Percentiles rank a stretch among this genome's conserved stretches.
Evolutionary conservation across 2,113 vertebrate species (phyloP).

Genomic region (Notiomystis cincta): DNA sequence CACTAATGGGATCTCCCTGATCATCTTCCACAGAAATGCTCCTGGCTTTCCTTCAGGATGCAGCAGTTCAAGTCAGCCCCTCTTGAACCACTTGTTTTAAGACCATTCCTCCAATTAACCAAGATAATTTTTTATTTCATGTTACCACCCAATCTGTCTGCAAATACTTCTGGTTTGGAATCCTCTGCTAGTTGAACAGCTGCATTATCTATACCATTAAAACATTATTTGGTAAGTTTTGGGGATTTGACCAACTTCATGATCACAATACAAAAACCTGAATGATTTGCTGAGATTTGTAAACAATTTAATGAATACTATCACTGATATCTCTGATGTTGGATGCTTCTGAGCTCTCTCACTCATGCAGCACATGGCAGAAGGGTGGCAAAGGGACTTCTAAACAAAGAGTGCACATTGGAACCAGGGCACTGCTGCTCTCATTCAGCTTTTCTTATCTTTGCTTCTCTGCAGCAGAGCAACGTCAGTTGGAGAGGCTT

Average conservation of each 20-base stretch:
- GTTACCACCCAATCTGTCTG: neutral
- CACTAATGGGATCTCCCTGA: neutral
- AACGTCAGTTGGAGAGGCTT: neutral
- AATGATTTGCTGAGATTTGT: neutral
- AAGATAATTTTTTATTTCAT: neutral
- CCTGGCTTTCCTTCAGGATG: neutral
- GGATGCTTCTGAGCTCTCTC: neutral
- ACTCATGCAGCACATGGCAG: neutral
- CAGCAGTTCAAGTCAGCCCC: neutral
- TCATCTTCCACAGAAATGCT: neutral
- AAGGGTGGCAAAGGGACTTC: neutral
- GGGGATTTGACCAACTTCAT: neutral
- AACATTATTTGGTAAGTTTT: neutral
- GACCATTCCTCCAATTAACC: neutral
- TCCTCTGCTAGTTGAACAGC: neutral
- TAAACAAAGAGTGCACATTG: neutral
- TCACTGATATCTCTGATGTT: neutral
- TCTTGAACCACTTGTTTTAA: neutral
- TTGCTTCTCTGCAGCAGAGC: neutral
- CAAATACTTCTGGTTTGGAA: neutral
- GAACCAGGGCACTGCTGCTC: neutral
- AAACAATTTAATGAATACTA: neutral
- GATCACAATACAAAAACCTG: neutral
- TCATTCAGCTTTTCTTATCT: slow-evolving; percentile 27
- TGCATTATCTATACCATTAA: neutral